phyloP scores from a whole-genome alignment of 2,797 vertebrate species.

The Tolypeutes matacus region DNA sequence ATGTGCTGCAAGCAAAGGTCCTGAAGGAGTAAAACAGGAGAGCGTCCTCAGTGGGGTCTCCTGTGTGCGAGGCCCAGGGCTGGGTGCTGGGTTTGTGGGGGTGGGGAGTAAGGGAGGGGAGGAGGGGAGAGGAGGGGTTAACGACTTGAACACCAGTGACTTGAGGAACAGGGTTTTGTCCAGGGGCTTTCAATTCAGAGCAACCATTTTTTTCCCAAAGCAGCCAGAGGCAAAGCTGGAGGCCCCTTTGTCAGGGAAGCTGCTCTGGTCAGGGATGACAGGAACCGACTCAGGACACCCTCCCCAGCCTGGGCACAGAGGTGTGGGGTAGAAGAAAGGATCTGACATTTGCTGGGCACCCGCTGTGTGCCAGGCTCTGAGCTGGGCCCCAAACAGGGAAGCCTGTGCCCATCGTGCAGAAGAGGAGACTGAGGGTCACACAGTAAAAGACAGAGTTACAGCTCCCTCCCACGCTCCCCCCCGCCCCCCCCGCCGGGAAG shows the following conservation, averaged over 20 bases:
- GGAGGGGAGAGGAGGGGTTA: fast-evolving
- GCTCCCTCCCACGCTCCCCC: neutral
- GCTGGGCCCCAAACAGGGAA: neutral
- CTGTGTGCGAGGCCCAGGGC: neutral
- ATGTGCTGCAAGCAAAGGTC: constrained; percentile 78
- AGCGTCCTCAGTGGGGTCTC: fast-evolving
- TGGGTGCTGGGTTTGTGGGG: neutral
- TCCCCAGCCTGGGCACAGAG: fast-evolving
- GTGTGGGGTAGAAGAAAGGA: too few relatives aligned
- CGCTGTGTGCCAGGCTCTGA: neutral
- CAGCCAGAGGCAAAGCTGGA: neutral
- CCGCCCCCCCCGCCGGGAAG: too few relatives aligned
- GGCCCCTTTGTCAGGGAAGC: neutral
- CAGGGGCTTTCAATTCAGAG: neutral
- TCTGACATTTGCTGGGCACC: fast-evolving
- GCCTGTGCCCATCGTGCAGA: neutral
- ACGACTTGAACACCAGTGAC: fast-evolving
- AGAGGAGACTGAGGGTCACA: neutral
- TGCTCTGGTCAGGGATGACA: neutral
- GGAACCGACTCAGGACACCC: neutral
- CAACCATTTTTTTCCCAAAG: neutral
- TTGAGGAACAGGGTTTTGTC: neutral
- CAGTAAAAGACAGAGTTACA: neutral
- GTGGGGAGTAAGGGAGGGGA: too few relatives aligned
- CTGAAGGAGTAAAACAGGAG: neutral